phyloP scores from a whole-genome alignment of 2,113 vertebrate species.

The Oncorhynchus kisutch region DNA sequence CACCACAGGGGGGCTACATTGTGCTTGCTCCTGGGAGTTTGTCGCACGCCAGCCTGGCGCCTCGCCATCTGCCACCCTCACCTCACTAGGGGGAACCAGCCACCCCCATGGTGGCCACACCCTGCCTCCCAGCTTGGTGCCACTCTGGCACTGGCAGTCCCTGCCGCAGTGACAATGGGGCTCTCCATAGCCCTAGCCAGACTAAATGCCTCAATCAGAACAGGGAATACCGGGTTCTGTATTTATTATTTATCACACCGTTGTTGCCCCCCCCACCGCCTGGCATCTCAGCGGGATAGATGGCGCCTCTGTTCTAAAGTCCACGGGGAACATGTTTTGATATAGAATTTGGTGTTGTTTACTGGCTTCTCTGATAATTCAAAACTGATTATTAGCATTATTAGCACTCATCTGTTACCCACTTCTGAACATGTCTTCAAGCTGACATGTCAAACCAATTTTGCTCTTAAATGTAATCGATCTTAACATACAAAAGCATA shows the following conservation, averaged over 20 bases:
- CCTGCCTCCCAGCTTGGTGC: conserved; percentile 13
- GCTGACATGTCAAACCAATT: too few relatives aligned
- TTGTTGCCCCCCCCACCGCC: conserved; percentile 41
- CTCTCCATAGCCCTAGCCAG: not conserved
- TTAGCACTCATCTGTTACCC: not conserved
- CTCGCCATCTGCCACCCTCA: conserved; percentile 64
- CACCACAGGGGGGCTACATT: not conserved
- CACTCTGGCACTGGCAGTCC: conserved; percentile 6
- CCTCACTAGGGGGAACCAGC: conserved; percentile 4
- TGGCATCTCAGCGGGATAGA: conserved; percentile 7
- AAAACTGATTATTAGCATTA: conserved; percentile 34
- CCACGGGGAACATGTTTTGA: conserved; percentile 9
- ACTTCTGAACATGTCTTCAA: not conserved
- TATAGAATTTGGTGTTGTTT: conserved; percentile 58
- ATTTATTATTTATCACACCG: conserved; percentile 55
- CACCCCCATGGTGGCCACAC: conserved; percentile 12
- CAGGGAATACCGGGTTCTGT: conserved; percentile 50
- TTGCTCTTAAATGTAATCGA: too few relatives aligned
- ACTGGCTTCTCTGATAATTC: conserved; percentile 33
- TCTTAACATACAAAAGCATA: too few relatives aligned
- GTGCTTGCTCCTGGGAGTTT: conserved; percentile 34
- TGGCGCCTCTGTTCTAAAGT: conserved; percentile 21
- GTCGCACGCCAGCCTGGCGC: conserved; percentile 41
- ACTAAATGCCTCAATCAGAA: not conserved
- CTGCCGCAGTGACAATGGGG: not conserved